Evolutionary conservation across 37 sponge, comb jelly and placozoan genomes (phyloP), one percentile per base, ranked within the genome.

Genomic region (Eunapius fragilis): DNA sequence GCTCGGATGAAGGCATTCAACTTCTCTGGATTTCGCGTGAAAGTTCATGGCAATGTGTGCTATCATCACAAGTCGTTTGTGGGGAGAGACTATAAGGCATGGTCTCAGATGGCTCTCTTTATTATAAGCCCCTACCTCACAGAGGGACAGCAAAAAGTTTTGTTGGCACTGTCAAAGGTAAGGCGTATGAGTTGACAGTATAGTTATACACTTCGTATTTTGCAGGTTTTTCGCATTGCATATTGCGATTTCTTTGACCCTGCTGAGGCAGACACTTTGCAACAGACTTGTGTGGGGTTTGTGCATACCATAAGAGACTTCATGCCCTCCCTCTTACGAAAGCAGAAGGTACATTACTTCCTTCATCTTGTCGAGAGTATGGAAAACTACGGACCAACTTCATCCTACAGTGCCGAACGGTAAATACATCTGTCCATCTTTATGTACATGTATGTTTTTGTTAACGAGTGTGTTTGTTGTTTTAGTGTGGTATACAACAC

Each of bases 71-170:
- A 83, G 71, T 89, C 89, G 22, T 88, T 88, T 83, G 89, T 88
- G 26, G 89, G 89, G 24, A 68, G 89, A 70, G 89, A 84, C 70
- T 89, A 73, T 49, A 89, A 87, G 41, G 81, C 75, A 24, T 80
- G 74, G 73, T 74, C 81, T 25, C 87, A 80, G 68, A 80, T 79
- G 48, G 73, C 74, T 47, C 73, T 78, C 33, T 80, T 80, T 37
- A 69, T 88, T 25, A 2, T 88, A 37, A 11, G 28, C 7, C 71
- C 78, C 19, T 76, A 69, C 77, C 75, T 74, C 11, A 17, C 50
- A 31, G 67, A 74, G 25, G 32, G 31, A 31, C 36, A 84, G 35
- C 74, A 75, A 24, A 38, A 31, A 27, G 75, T 75, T 24, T 83
- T 48, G 84, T 17, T 14, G 25, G 36, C 4, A 23, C 37, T 80